These are phyloP conservation scores for Sigmodon hispidus DNA, from an alignment of 2,113 vertebrate genomes.

Conservation along the genomic window DNA sequence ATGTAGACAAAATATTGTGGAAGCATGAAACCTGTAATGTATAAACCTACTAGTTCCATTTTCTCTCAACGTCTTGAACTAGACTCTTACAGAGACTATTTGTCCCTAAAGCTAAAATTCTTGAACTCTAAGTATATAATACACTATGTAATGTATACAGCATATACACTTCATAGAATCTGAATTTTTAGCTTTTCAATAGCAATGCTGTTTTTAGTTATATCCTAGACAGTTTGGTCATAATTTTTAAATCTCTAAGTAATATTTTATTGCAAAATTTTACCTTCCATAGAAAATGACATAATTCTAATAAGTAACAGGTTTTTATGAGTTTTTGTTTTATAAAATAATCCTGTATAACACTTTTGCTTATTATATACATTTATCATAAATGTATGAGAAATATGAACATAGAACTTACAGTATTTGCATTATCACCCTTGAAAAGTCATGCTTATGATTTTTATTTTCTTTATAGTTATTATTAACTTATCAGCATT, in stretches of 20 bases:
- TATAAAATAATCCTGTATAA: neutral
- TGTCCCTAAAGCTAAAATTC: neutral
- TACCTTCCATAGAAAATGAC: neutral
- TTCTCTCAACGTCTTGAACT: neutral
- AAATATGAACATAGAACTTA: neutral
- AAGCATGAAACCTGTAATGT: neutral
- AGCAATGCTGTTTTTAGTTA: constrained; percentile 13
- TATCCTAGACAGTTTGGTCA: neutral
- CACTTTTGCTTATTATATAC: neutral
- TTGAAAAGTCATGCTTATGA: no score
- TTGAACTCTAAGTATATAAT: no score
- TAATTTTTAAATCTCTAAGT: constrained; percentile 27
- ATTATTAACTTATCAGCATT: no score
- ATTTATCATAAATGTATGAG: neutral
- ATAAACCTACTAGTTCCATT: neutral
- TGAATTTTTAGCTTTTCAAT: neutral
- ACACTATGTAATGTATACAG: no score
- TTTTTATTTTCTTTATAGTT: no score
- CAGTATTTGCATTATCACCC: no score
- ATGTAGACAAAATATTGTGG: neutral
- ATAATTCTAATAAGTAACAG: neutral
- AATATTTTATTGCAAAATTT: neutral
- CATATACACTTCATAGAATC: neutral
- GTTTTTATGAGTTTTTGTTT: neutral
- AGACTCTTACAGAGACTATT: neutral